A percentile compares a stretch with the other conserved stretches of the same genome.
These are phyloP conservation scores for Trichoplusia ni DNA, from an alignment of 1,140 invertebrate genomes.

Conservation along the genomic window DNA sequence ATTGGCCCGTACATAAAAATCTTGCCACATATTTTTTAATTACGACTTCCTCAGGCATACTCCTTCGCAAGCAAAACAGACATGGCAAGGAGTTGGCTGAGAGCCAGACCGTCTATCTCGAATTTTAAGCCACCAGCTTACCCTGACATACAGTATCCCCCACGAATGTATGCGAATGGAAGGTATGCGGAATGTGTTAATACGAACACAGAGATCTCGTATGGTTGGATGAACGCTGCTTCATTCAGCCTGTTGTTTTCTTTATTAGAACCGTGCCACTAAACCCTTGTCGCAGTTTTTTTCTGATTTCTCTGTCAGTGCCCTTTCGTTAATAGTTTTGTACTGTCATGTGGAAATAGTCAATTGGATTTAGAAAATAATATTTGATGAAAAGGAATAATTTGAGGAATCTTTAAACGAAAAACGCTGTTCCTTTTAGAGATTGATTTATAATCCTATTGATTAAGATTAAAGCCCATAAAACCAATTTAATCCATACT, in stretches of 20 bases:
- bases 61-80: slow-evolving; percentile 52
- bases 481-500: no score
- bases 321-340: slow-evolving; percentile 28
- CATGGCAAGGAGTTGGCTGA: slow-evolving; percentile 55
- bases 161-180: slow-evolving; percentile 36
- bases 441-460: no score
- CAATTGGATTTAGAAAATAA: no score
- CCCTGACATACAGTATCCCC: slow-evolving; percentile 41
- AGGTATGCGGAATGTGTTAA: slow-evolving; percentile 37
- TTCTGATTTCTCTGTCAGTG: slow-evolving; percentile 4
- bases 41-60: slow-evolving; percentile 27
- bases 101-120: slow-evolving; percentile 57
- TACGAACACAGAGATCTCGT: slow-evolving; percentile 41
- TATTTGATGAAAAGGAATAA: no score
- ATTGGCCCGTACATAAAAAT: background rate
- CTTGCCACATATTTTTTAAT: slow-evolving; percentile 17
- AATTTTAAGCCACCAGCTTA: slow-evolving; percentile 57
- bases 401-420: no score
- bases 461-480: no score
- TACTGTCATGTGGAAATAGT: background rate
- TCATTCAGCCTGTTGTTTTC: slow-evolving; percentile 58
- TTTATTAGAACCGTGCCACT: slow-evolving; percentile 58
- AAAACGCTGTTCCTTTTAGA: no score
- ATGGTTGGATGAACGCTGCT: slow-evolving; percentile 43
- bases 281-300: slow-evolving; percentile 38